Evolutionary conservation across 2,888 invertebrate genomes (phyloP).

Genomic region (Labia minor): DNA sequence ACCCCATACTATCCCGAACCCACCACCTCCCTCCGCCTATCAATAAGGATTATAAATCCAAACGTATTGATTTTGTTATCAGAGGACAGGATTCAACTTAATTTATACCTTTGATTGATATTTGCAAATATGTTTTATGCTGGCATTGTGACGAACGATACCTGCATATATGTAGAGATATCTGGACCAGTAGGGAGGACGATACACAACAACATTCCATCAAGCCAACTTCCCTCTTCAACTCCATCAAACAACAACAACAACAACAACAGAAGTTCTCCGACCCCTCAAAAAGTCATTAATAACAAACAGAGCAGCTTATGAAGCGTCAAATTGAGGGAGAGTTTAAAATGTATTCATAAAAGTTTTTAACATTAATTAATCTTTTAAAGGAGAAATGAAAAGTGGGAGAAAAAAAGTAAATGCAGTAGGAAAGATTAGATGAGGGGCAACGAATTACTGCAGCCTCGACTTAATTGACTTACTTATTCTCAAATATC

Average conservation of each 20-base stretch:
- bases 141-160: background rate
- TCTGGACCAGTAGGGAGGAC: background rate
- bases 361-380: conserved; percentile 5
- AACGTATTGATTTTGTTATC: background rate
- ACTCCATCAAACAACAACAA: conserved; percentile 4
- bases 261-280: background rate
- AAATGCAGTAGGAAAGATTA: background rate
- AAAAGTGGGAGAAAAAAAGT: too few relatives aligned
- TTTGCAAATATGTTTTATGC: background rate
- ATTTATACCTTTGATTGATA: conserved; percentile 13
- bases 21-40: too few relatives aligned
- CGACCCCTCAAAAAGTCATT: background rate
- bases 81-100: background rate
- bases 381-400: background rate
- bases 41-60: too few relatives aligned
- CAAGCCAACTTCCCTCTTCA: background rate
- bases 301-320: background rate
- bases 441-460: background rate
- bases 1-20: too few relatives aligned
- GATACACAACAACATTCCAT: too few relatives aligned
- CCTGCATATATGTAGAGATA: background rate
- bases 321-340: conserved; percentile 4
- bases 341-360: conserved; percentile 5
- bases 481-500: too few relatives aligned
- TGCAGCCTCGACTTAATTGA: too few relatives aligned